Percentiles rank a stretch among this genome's conserved stretches.
Conservation (phyloP, 2,797 vertebrate species). For the Eulemur coronatus region DNA sequence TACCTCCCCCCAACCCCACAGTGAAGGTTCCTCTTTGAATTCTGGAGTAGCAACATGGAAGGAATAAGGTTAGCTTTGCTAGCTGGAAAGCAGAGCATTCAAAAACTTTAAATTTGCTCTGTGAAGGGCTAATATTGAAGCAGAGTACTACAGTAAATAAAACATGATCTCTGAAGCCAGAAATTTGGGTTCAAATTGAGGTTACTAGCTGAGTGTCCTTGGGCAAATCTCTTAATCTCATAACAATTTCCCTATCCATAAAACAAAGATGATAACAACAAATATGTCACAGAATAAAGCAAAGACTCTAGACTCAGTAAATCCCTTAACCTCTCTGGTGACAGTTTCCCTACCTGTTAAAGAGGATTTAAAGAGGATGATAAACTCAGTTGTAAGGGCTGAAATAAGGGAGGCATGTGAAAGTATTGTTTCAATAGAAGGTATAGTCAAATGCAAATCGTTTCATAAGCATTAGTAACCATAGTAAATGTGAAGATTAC, state of each 20-base stretch:
- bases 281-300: conserved; percentile 31
- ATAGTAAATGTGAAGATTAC: background rate
- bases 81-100: background rate
- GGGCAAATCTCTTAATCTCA: conserved; percentile 54
- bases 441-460: background rate
- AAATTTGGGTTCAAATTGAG: conserved; percentile 51
- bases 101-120: conserved; percentile 35
- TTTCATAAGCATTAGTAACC: background rate
- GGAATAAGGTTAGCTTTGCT: background rate
- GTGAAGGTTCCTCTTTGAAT: background rate
- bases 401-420: background rate
- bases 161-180: conserved; percentile 19
- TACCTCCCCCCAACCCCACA: background rate
- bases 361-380: conserved; percentile 43
- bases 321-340: conserved; percentile 35
- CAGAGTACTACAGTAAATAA: conserved; percentile 36
- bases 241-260: conserved; percentile 47
- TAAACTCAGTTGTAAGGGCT: background rate
- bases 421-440: conserved; percentile 9
- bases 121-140: background rate
- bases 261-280: conserved; percentile 44
- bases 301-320: conserved; percentile 28
- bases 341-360: conserved; percentile 24
- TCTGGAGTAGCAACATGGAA: background rate
- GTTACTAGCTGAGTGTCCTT: conserved; percentile 46